phyloP scores from a whole-genome alignment of 1,140 invertebrate genomes.

The Penaeus indicus region DNA sequence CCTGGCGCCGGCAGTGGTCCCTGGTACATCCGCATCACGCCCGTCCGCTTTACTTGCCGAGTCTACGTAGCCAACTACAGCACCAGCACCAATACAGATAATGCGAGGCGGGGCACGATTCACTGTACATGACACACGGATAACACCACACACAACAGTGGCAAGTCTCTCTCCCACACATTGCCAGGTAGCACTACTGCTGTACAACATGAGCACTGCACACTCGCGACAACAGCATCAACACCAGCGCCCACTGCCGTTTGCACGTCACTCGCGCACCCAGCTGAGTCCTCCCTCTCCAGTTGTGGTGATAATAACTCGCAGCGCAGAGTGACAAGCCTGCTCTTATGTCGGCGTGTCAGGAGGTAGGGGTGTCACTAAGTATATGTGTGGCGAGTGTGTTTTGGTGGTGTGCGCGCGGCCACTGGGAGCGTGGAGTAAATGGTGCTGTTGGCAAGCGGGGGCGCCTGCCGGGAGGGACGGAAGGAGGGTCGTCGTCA shows the following conservation, averaged over 20 bases:
- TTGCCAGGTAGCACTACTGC: constrained; percentile 41
- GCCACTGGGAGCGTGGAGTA: constrained; percentile 39
- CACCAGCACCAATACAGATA: constrained; percentile 18
- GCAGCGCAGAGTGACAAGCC: too few species aligned
- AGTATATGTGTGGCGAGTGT: constrained; percentile 20
- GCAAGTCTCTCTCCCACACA: constrained; percentile 33
- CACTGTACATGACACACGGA: constrained; percentile 37
- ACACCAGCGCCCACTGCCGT: constrained; percentile 10
- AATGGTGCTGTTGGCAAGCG: constrained; percentile 7
- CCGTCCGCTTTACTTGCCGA: constrained; percentile 24
- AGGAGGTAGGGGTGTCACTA: neutral
- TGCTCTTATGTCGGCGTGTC: too few species aligned
- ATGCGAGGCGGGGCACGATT: constrained; percentile 10
- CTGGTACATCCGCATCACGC: constrained; percentile 57
- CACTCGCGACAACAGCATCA: constrained; percentile 10
- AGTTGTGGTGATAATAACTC: too few species aligned
- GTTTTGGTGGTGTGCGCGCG: constrained; percentile 49
- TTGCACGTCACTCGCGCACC: neutral
- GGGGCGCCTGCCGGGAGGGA: neutral
- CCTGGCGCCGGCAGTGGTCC: constrained; percentile 49
- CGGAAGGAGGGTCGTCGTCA: constrained; percentile 42
- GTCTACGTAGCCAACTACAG: constrained; percentile 6
- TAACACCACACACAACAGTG: constrained; percentile 34
- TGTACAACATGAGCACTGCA: constrained; percentile 41
- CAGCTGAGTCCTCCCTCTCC: neutral